phyloP scores from a whole-genome alignment of 2,888 invertebrate species.

The Venusia cambrica region DNA sequence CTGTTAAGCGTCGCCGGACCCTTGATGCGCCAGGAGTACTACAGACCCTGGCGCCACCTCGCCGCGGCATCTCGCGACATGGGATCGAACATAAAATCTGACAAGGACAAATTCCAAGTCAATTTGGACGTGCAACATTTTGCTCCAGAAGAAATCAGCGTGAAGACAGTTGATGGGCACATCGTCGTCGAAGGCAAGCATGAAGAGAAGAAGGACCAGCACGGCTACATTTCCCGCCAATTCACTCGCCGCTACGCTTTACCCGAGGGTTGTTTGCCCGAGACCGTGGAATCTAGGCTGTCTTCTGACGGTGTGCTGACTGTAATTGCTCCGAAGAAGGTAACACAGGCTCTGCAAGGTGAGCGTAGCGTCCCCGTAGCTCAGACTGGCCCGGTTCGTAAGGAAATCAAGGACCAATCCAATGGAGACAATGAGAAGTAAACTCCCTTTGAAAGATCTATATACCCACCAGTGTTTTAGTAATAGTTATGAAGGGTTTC shows the following conservation, averaged over 20 bases:
- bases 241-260: conserved; percentile 88
- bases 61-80: conserved; percentile 72
- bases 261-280: conserved; percentile 86
- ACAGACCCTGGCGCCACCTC: conserved; percentile 68
- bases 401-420: conserved; percentile 74
- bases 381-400: conserved; percentile 82
- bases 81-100: conserved; percentile 76
- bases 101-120: conserved; percentile 75
- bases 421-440: conserved; percentile 51
- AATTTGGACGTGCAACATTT: conserved; percentile 89
- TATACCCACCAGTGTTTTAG: no score
- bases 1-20: conserved; percentile 51
- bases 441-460: no score
- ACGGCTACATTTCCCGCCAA: conserved; percentile 87
- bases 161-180: conserved; percentile 86
- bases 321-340: conserved; percentile 82
- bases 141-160: conserved; percentile 86
- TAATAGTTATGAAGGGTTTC: no score
- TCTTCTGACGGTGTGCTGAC: conserved; percentile 89
- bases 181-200: conserved; percentile 90
- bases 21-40: conserved; percentile 53
- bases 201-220: conserved; percentile 88
- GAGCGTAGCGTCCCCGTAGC: conserved; percentile 82
- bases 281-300: conserved; percentile 85
- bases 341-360: conserved; percentile 53